These are phyloP conservation scores for Okapia johnstoni DNA, from an alignment of 2,113 vertebrate genomes.

Conservation along the genomic window DNA sequence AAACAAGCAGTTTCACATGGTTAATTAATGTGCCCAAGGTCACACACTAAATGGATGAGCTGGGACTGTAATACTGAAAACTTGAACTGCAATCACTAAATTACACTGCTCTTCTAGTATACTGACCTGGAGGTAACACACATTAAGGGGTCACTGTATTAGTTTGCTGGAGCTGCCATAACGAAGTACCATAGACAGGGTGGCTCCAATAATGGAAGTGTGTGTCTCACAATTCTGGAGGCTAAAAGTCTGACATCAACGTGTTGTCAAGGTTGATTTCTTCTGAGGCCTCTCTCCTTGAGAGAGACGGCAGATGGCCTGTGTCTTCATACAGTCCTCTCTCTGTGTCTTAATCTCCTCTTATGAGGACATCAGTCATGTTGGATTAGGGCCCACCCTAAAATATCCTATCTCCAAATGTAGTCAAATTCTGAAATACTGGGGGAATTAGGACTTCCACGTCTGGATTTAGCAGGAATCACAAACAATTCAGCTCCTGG, in stretches of 20 bases:
- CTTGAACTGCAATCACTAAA: not conserved
- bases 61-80: not conserved
- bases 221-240: not conserved
- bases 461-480: not conserved
- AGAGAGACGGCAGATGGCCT: not conserved
- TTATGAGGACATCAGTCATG: not conserved
- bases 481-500: not conserved
- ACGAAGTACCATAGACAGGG: not conserved
- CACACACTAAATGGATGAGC: not conserved
- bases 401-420: not conserved
- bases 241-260: not conserved
- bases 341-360: not conserved
- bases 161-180: not conserved
- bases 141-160: not conserved
- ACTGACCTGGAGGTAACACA: not conserved
- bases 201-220: not conserved
- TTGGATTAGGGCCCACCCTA: not conserved
- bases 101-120: not conserved
- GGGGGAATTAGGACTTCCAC: not conserved
- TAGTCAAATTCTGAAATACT: not conserved
- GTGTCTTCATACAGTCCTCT: not conserved
- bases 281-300: not conserved
- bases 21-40: not conserved
- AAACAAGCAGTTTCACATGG: not conserved
- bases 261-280: not conserved